Evolutionary conservation across 2,888 invertebrate genomes (phyloP).

Genomic region (Margaritifera margaritifera): DNA sequence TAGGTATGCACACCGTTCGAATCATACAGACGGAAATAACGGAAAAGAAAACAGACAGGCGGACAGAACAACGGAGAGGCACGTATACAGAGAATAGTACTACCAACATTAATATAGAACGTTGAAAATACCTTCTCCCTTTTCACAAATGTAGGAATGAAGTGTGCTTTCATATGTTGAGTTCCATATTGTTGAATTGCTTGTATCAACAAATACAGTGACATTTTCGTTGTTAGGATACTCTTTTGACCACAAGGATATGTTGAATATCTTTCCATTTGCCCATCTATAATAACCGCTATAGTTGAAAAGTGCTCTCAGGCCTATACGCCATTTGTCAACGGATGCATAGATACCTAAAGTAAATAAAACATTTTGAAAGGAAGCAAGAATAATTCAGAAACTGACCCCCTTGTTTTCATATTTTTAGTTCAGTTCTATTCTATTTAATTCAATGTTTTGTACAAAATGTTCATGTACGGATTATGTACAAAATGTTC

Average conservation of each 20-base stretch:
- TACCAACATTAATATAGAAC: neutral
- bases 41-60: neutral
- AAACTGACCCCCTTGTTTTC: too few relatives aligned
- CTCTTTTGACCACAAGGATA: slow-evolving; percentile 11
- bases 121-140: slow-evolving; percentile 15
- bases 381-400: too few relatives aligned
- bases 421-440: too few relatives aligned
- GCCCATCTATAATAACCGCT: slow-evolving; percentile 25
- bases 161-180: neutral
- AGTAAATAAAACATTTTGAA: neutral
- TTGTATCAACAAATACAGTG: slow-evolving; percentile 10
- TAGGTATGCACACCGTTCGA: too few relatives aligned
- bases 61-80: neutral
- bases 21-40: too few relatives aligned
- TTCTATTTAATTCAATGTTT: too few relatives aligned
- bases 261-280: slow-evolving; percentile 14
- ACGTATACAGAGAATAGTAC: neutral
- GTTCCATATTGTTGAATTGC: slow-evolving; percentile 8
- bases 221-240: slow-evolving; percentile 5
- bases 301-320: slow-evolving; percentile 15
- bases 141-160: slow-evolving; percentile 28
- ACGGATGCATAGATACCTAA: slow-evolving; percentile 27
- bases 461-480: too few relatives aligned
- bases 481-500: too few relatives aligned
- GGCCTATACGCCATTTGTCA: slow-evolving; percentile 20